Conservation (phyloP, 2,797 vertebrate species). For the Meda fulgida region DNA sequence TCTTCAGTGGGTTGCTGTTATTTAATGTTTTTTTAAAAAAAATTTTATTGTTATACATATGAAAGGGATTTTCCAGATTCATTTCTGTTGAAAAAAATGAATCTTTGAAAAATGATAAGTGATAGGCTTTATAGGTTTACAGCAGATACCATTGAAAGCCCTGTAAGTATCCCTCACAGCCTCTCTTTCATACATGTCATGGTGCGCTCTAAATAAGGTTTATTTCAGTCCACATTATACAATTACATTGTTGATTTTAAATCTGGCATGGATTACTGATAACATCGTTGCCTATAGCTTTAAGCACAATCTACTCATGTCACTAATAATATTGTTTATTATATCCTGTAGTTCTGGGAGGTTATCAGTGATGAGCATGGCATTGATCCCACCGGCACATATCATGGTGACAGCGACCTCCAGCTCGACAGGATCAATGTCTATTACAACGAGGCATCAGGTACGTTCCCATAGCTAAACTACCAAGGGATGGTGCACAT, state of each 20-base stretch:
- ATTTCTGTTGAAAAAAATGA: fast-evolving
- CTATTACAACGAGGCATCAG: constrained; percentile 84
- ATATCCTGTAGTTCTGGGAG: constrained; percentile 78
- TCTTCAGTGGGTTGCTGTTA: background rate
- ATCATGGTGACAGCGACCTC: constrained; percentile 83
- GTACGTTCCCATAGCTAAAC: constrained; percentile 52
- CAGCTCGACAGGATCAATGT: constrained; percentile 85
- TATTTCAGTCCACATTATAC: no score
- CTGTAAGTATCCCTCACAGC: background rate
- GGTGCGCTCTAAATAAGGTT: background rate
- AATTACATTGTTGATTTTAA: background rate
- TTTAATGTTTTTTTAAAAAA: background rate
- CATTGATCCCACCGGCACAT: constrained; percentile 83
- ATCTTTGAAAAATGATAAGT: no score
- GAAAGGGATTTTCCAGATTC: background rate
- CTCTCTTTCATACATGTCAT: no score
- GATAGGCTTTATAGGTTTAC: background rate
- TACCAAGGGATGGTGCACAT: no score
- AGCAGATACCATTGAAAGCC: no score
- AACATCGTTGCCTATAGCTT: background rate
- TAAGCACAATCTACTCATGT: background rate
- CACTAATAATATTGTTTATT: background rate
- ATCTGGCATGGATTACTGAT: no score
- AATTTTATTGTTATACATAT: background rate
- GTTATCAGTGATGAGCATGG: constrained; percentile 85